Percentiles rank a stretch among this genome's conserved stretches.
Evolutionary conservation across 2,888 invertebrate genomes (phyloP).

Genomic region (Apoderus coryli): DNA sequence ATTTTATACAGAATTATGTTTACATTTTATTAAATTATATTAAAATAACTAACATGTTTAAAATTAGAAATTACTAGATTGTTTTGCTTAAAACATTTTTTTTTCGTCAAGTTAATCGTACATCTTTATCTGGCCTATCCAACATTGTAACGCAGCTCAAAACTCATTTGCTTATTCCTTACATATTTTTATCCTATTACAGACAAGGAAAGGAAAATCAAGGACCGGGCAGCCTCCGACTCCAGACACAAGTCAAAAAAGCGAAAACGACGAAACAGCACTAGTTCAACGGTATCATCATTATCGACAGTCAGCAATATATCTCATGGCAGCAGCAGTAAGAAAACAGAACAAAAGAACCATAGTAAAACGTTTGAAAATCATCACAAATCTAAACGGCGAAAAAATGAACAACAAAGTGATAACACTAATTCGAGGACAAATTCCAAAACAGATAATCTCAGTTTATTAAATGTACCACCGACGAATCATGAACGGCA

Average conservation of each 20-base stretch:
- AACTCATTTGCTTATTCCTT: too few relatives aligned
- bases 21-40: too few relatives aligned
- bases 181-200: too few relatives aligned
- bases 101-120: too few relatives aligned
- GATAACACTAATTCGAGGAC: conserved; percentile 11
- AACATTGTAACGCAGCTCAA: too few relatives aligned
- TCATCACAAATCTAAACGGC: conserved; percentile 24
- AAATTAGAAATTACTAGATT: too few relatives aligned
- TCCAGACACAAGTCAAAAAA: conserved; percentile 25
- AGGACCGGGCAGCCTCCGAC: conserved; percentile 10
- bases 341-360: too few relatives aligned
- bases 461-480: conserved; percentile 28
- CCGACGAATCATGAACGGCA: conserved; percentile 56
- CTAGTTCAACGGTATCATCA: conserved; percentile 31
- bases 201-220: conserved; percentile 11
- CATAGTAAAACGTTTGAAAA: too few relatives aligned
- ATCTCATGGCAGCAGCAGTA: conserved; percentile 24
- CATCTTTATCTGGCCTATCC: too few relatives aligned
- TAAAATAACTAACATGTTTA: too few relatives aligned
- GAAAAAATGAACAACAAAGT: conserved; percentile 25
- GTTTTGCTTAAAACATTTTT: too few relatives aligned
- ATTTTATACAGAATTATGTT: too few relatives aligned
- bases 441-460: conserved; percentile 25
- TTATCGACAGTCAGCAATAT: conserved; percentile 30
- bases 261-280: conserved; percentile 30